Conservation (phyloP, 1,140 invertebrate genomes). For the Listronotus bonariensis region DNA sequence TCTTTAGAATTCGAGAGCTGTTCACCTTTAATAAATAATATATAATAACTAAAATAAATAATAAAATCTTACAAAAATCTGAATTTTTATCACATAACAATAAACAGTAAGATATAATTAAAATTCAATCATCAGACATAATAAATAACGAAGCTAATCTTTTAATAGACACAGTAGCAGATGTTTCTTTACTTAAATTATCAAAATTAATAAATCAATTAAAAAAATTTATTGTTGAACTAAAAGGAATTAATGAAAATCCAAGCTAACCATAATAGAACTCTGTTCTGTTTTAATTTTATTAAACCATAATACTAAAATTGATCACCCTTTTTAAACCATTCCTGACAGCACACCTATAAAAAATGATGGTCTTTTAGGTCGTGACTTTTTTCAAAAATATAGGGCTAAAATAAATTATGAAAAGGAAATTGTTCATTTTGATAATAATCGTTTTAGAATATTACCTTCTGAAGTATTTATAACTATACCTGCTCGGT, state of each 20-base stretch:
- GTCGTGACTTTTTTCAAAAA: constrained; percentile 6
- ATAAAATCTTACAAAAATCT: neutral
- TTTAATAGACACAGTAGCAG: neutral
- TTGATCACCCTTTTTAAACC: neutral
- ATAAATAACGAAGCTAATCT: neutral
- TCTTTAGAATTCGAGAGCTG: neutral
- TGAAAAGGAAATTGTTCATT: constrained; percentile 1
- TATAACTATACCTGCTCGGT: neutral
- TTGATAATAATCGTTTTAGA: neutral
- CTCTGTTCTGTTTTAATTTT: neutral
- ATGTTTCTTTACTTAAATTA: neutral
- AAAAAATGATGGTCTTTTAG: constrained; percentile 4
- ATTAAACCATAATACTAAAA: neutral
- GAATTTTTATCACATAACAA: neutral
- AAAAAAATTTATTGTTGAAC: neutral
- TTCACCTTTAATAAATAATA: neutral
- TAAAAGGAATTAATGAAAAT: constrained; percentile 1
- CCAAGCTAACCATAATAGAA: neutral
- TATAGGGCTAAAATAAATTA: constrained; percentile 4
- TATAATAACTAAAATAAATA: neutral
- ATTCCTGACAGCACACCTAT: neutral
- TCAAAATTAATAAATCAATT: neutral
- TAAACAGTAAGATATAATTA: constrained; percentile 2
- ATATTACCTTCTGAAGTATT: neutral
- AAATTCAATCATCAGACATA: neutral